These are phyloP conservation scores for Oxystoma pomonae DNA, from an alignment of 2,888 invertebrate genomes.

Conservation along the genomic window DNA sequence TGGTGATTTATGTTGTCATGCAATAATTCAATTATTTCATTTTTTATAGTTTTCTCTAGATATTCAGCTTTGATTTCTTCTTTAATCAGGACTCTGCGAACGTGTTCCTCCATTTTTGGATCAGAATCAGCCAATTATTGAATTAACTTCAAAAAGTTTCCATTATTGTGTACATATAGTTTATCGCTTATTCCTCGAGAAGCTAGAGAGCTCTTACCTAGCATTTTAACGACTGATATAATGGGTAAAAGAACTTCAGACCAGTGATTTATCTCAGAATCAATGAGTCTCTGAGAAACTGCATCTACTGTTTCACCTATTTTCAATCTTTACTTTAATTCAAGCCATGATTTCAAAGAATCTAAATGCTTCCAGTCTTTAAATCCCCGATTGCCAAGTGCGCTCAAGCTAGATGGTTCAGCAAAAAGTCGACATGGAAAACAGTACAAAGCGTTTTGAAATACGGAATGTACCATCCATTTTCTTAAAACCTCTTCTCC, in stretches of 20 bases:
- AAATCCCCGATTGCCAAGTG: constrained; percentile 5
- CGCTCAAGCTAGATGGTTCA: background rate
- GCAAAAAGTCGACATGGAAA: constrained; percentile 8
- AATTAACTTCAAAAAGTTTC: constrained; percentile 11
- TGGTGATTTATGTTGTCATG: background rate
- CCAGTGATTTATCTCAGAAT: constrained; percentile 10
- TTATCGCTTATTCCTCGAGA: constrained; percentile 11
- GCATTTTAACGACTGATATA: constrained; percentile 7
- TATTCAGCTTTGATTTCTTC: background rate
- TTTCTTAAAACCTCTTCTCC: constrained; percentile 4
- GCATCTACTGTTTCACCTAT: constrained; percentile 7
- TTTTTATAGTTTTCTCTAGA: background rate
- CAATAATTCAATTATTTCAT: background rate
- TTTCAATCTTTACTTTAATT: constrained; percentile 2
- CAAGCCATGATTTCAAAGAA: constrained; percentile 6
- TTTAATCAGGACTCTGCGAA: background rate
- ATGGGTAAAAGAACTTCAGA: constrained; percentile 6
- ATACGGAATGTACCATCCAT: constrained; percentile 7
- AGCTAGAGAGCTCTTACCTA: constrained; percentile 2
- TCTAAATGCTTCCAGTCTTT: constrained; percentile 8
- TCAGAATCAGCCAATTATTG: constrained; percentile 3
- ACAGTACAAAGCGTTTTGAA: constrained; percentile 4
- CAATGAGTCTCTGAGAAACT: constrained; percentile 3
- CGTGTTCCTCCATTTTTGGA: constrained; percentile 6
- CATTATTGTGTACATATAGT: constrained; percentile 9